Evolutionary conservation across 2,888 invertebrate genomes (phyloP).

Genomic region (Pharmacophagus antenor): DNA sequence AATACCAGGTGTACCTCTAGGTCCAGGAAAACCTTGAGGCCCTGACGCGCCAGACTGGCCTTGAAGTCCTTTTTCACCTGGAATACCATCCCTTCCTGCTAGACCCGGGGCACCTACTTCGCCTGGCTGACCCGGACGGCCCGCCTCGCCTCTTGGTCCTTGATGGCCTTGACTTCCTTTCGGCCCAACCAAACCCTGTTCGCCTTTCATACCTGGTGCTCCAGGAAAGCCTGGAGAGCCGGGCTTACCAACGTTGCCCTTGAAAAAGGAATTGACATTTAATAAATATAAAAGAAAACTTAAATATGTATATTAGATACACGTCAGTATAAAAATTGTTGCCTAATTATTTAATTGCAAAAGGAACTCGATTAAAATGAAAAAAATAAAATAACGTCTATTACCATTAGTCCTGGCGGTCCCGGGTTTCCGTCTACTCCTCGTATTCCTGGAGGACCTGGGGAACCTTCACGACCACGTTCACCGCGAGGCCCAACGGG

Average conservation of each 20-base stretch:
- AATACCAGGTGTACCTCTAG: slow-evolving; percentile 87
- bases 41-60: slow-evolving; percentile 88
- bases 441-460: slow-evolving; percentile 88
- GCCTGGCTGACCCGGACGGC: slow-evolving; percentile 88
- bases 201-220: slow-evolving; percentile 89
- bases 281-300: no score
- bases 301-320: no score
- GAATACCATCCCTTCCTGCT: slow-evolving; percentile 89
- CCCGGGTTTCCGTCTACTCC: slow-evolving; percentile 90
- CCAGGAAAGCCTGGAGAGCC: slow-evolving; percentile 94
- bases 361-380: background rate
- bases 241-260: slow-evolving; percentile 90
- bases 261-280: no score
- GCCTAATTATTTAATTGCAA: background rate
- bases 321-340: background rate
- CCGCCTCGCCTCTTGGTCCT: slow-evolving; percentile 90
- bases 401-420: slow-evolving; percentile 87
- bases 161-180: slow-evolving; percentile 91
- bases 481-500: slow-evolving; percentile 90
- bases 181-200: slow-evolving; percentile 86
- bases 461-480: slow-evolving; percentile 90
- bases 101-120: slow-evolving; percentile 87
- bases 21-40: slow-evolving; percentile 91
- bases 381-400: slow-evolving; percentile 34
- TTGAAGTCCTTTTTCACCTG: slow-evolving; percentile 89